Evolutionary conservation across 1,140 invertebrate species (phyloP).

Genomic region (Caenorhabditis inopinata): DNA sequence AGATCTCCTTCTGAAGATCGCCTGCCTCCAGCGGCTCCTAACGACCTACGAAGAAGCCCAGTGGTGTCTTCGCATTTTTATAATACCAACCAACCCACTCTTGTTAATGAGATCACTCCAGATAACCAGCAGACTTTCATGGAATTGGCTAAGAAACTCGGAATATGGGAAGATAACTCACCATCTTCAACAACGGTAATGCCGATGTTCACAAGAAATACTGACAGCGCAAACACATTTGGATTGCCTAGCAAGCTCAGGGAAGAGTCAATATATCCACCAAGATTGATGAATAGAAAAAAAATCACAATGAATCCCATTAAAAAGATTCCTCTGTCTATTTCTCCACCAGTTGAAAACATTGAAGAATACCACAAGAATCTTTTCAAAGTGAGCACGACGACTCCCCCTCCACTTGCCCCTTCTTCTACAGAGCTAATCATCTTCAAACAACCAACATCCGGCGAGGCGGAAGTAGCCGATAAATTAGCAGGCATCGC

Average conservation of each 20-base stretch:
- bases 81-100: neutral
- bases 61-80: neutral
- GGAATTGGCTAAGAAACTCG: neutral
- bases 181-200: neutral
- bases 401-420: neutral
- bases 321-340: neutral
- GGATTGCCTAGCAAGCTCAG: neutral
- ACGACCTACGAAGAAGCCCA: neutral
- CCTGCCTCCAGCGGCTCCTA: neutral
- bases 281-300: neutral
- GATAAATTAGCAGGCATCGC: conserved; percentile 36
- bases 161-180: neutral
- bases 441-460: conserved; percentile 37
- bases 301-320: conserved; percentile 23
- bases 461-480: neutral
- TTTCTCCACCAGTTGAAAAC: neutral
- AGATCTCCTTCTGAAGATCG: neutral
- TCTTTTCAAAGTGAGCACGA: neutral
- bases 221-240: neutral
- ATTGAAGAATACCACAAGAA: conserved; percentile 25
- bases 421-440: neutral
- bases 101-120: neutral
- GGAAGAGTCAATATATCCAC: neutral
- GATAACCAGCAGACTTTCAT: neutral
- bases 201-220: neutral